These are phyloP conservation scores for Eulemur rubriventer DNA, from an alignment of 2,797 vertebrate genomes.

Conservation along the genomic window DNA sequence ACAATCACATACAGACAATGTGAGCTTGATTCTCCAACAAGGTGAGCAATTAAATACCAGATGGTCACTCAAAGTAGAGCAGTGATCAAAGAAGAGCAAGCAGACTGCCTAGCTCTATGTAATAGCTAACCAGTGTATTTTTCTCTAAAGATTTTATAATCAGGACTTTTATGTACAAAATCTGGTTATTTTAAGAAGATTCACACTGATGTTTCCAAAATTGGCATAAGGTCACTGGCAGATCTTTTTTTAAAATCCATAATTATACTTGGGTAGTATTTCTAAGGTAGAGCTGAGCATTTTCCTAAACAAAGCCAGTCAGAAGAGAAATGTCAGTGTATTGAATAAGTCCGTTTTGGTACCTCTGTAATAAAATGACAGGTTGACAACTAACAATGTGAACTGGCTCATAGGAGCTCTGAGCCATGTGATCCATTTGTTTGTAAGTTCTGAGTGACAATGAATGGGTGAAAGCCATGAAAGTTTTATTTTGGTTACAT, in stretches of 20 bases:
- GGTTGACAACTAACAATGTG: background rate
- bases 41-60: constrained; percentile 18
- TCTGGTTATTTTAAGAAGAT: constrained; percentile 27
- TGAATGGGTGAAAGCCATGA: background rate
- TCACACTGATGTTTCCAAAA: background rate
- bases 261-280: background rate
- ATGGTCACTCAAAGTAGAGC: constrained; percentile 3
- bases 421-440: background rate
- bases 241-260: background rate
- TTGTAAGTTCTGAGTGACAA: constrained; percentile 1
- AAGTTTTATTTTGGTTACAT: constrained; percentile 22
- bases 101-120: background rate
- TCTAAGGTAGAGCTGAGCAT: background rate
- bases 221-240: background rate
- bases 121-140: background rate
- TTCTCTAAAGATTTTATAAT: background rate
- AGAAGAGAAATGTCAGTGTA: background rate
- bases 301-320: background rate
- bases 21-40: background rate
- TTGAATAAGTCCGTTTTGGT: background rate
- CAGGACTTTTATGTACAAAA: background rate
- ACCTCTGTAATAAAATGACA: background rate
- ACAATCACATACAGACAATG: background rate
- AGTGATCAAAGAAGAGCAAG: background rate
- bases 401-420: background rate